Conservation (phyloP, 2,113 vertebrate species). For the Vombatus ursinus region DNA sequence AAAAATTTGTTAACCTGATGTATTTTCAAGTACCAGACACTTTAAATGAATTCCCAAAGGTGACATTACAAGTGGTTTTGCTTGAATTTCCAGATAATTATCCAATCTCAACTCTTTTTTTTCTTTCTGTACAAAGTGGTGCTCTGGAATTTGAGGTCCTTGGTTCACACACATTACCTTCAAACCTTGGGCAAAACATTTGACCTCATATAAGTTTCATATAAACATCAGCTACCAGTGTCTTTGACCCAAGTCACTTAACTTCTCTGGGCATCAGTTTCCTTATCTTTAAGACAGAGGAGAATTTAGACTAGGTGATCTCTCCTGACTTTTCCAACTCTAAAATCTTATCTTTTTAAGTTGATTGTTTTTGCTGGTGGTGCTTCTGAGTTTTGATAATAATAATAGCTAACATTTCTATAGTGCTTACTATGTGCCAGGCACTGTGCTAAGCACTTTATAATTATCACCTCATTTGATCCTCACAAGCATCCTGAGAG, state of each 20-base stretch:
- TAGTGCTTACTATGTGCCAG: no score
- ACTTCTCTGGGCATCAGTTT: not conserved
- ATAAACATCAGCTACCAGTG: not conserved
- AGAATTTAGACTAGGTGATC: not conserved
- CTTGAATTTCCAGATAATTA: conserved; percentile 16
- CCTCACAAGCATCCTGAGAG: not conserved
- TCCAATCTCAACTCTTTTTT: not conserved
- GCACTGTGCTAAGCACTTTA: not conserved
- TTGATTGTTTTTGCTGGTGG: not conserved
- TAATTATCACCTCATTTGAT: not conserved
- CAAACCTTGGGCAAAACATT: not conserved
- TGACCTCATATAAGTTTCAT: not conserved
- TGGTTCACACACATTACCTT: not conserved
- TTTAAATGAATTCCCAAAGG: not conserved
- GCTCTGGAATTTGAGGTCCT: not conserved
- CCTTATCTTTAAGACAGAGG: no score
- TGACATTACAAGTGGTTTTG: not conserved
- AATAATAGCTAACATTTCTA: not conserved
- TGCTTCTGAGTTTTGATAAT: not conserved
- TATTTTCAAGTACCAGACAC: not conserved
- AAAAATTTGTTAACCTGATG: not conserved
- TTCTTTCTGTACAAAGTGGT: not conserved
- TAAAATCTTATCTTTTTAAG: not conserved
- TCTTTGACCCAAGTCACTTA: not conserved
- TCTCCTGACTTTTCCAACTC: not conserved